Evolutionary conservation across 2,113 vertebrate genomes (phyloP).

Genomic region (Eptesicus fuscus): DNA sequence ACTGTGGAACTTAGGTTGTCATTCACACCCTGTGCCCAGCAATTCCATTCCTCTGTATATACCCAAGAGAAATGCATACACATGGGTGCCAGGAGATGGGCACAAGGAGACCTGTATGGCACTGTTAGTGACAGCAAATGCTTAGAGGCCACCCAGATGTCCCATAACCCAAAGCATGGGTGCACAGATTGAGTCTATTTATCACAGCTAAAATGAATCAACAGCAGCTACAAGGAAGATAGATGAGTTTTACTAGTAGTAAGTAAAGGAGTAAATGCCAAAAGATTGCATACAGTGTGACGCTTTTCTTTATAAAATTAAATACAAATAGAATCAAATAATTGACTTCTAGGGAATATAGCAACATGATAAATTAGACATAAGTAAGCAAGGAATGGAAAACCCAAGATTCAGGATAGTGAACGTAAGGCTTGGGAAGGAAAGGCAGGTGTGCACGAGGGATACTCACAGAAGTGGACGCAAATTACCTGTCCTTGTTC

Average conservation of each 20-base stretch:
- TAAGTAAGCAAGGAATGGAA: background rate
- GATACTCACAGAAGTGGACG: background rate
- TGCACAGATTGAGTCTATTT: background rate
- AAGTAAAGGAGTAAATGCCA: background rate
- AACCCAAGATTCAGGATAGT: background rate
- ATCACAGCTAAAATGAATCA: background rate
- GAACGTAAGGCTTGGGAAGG: background rate
- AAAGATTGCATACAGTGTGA: background rate
- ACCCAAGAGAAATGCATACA: background rate
- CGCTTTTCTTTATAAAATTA: background rate
- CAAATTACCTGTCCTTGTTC: background rate
- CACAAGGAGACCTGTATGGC: background rate
- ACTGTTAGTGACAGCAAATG: background rate
- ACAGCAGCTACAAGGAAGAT: background rate
- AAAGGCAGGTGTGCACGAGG: rapidly evolving
- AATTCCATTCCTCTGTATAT: background rate
- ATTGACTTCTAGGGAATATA: background rate
- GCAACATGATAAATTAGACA: background rate
- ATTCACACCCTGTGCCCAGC: background rate
- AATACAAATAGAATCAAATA: background rate
- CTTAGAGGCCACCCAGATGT: background rate
- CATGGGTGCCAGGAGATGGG: rapidly evolving
- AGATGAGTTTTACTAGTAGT: background rate
- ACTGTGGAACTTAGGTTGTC: no score
- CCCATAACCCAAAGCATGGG: background rate